Percentiles rank a stretch among this genome's conserved stretches.
These are phyloP conservation scores for Colaptes auratus DNA, from an alignment of 2,113 vertebrate genomes.

Conservation along the genomic window DNA sequence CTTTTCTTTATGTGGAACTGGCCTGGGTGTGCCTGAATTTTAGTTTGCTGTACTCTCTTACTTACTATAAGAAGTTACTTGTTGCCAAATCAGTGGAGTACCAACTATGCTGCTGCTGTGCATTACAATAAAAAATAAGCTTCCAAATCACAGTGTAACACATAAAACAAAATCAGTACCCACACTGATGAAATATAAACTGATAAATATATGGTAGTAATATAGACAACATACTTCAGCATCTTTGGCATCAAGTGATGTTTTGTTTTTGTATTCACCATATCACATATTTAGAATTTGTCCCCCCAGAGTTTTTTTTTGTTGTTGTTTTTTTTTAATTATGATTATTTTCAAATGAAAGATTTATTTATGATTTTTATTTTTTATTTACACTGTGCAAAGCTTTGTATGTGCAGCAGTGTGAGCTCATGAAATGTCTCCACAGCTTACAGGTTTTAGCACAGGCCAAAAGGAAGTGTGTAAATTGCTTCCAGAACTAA, in stretches of 20 bases:
- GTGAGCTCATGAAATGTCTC: not conserved
- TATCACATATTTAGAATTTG: not conserved
- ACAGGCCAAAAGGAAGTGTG: not conserved
- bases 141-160: not conserved
- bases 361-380: not conserved
- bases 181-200: not conserved
- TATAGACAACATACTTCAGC: not conserved
- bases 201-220: not conserved
- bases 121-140: not conserved
- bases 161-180: not conserved
- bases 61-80: not conserved
- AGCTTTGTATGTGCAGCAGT: not conserved
- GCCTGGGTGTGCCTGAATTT: not conserved
- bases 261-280: not conserved
- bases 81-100: not conserved
- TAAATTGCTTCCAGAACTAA: not conserved
- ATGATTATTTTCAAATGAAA: not conserved
- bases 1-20: not conserved
- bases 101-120: not conserved
- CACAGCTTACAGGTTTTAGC: not conserved
- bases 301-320: not conserved
- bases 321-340: not conserved
- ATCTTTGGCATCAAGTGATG: not conserved
- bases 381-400: not conserved
- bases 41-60: not conserved